Conservation (phyloP, 2,797 vertebrate genomes). For the Botia kubotai region DNA sequence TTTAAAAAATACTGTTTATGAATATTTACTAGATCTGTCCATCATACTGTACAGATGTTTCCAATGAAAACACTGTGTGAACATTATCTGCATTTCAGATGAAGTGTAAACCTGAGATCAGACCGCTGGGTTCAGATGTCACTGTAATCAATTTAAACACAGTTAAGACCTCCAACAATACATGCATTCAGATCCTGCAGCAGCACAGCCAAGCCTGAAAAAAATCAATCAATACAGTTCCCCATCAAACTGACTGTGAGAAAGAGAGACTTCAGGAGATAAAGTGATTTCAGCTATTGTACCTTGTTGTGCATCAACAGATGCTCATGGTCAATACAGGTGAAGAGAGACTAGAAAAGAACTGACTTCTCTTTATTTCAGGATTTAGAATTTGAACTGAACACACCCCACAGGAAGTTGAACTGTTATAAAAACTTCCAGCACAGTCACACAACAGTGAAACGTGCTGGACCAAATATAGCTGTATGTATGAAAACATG, state of each 20-base stretch:
- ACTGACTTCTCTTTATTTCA: slow-evolving; percentile 1
- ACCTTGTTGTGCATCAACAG: slow-evolving; percentile 9
- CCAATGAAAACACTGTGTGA: neutral
- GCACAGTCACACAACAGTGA: too few species aligned
- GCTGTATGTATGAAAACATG: too few species aligned
- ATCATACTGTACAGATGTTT: too few species aligned
- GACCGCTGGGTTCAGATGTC: slow-evolving; percentile 30
- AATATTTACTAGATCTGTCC: too few species aligned
- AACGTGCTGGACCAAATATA: too few species aligned
- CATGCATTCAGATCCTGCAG: slow-evolving; percentile 53
- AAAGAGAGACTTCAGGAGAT: slow-evolving; percentile 12
- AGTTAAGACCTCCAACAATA: slow-evolving; percentile 59
- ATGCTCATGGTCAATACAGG: neutral
- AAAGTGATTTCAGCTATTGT: neutral
- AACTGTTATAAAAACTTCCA: too few species aligned
- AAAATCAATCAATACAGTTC: slow-evolving; percentile 51
- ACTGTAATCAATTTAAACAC: slow-evolving; percentile 62
- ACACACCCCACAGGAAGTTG: neutral
- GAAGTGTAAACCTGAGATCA: slow-evolving; percentile 10
- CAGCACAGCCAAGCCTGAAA: slow-evolving; percentile 54
- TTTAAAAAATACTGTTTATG: too few species aligned
- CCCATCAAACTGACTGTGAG: neutral
- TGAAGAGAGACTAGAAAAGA: slow-evolving; percentile 11
- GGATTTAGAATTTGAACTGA: neutral
- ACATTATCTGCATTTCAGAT: slow-evolving; percentile 31